phyloP scores from a whole-genome alignment of 2,113 vertebrate species.

The Ciconia boyciana region DNA sequence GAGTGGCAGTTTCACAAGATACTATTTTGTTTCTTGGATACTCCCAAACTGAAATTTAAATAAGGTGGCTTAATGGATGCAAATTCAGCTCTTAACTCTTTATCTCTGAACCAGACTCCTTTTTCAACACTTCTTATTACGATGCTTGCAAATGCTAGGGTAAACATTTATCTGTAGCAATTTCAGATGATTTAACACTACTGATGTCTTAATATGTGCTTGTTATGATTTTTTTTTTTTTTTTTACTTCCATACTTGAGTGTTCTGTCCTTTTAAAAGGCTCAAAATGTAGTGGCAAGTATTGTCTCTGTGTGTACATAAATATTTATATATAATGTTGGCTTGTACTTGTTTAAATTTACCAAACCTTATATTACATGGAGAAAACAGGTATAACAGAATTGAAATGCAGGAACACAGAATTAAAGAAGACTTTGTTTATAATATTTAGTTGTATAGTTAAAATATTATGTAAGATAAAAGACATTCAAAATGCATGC shows the following conservation, averaged over 20 bases:
- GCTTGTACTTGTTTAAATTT: constrained; percentile 41
- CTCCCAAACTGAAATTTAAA: constrained; percentile 53
- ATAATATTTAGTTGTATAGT: not conserved
- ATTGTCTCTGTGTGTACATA: not conserved
- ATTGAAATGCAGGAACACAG: not conserved
- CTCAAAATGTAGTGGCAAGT: constrained; percentile 31
- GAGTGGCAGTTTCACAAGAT: constrained; percentile 19
- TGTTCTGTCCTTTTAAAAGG: not conserved
- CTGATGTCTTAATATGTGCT: not conserved
- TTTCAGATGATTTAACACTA: not conserved
- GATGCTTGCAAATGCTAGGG: constrained; percentile 20
- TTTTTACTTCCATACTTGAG: not conserved
- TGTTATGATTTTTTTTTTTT: not conserved
- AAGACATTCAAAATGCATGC: not conserved
- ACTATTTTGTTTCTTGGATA: not conserved
- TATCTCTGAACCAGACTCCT: not conserved
- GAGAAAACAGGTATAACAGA: not conserved
- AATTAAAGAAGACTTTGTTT: not conserved
- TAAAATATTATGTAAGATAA: not conserved
- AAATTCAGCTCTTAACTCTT: constrained; percentile 42
- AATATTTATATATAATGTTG: not conserved
- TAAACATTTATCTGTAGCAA: not conserved
- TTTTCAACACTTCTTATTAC: constrained; percentile 25
- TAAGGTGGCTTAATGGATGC: constrained; percentile 32
- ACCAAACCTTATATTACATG: not conserved